Percentiles rank a stretch among this genome's conserved stretches.
Evolutionary conservation across 2,888 invertebrate genomes (phyloP).

Genomic region (Chouioia cunea): DNA sequence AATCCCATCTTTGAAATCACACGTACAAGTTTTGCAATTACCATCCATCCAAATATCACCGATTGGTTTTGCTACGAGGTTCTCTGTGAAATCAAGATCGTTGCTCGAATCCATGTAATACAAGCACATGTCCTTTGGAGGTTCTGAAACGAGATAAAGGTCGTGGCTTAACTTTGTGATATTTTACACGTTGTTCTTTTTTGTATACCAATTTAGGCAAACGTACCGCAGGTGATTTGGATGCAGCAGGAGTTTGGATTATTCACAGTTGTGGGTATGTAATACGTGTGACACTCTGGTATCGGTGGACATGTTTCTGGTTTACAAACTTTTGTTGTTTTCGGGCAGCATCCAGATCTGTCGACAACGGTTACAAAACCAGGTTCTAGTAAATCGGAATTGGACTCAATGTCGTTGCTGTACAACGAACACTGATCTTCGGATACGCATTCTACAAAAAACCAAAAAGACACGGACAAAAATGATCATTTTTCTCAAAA

Average conservation of each 20-base stretch:
- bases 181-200: too few relatives aligned
- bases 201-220: neutral
- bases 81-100: constrained; percentile 39
- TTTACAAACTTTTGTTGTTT: constrained; percentile 73
- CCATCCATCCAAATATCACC: constrained; percentile 79
- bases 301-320: constrained; percentile 75
- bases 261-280: constrained; percentile 64
- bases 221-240: constrained; percentile 75
- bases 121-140: constrained; percentile 77
- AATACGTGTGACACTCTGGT: constrained; percentile 74
- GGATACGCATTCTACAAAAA: constrained; percentile 78
- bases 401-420: constrained; percentile 66
- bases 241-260: constrained; percentile 75
- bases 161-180: too few relatives aligned
- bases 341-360: constrained; percentile 81
- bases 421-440: constrained; percentile 73
- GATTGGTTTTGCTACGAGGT: constrained; percentile 50
- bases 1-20: constrained; percentile 66
- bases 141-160: constrained; percentile 66
- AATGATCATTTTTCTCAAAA: neutral
- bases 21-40: constrained; percentile 77
- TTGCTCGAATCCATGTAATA: constrained; percentile 73
- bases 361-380: constrained; percentile 76
- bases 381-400: constrained; percentile 70
- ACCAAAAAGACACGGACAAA: constrained; percentile 18